A percentile compares a stretch with the other conserved stretches of the same genome.
Evolutionary conservation across 2,113 vertebrate genomes (phyloP).

Genomic region (Alethe diademata): DNA sequence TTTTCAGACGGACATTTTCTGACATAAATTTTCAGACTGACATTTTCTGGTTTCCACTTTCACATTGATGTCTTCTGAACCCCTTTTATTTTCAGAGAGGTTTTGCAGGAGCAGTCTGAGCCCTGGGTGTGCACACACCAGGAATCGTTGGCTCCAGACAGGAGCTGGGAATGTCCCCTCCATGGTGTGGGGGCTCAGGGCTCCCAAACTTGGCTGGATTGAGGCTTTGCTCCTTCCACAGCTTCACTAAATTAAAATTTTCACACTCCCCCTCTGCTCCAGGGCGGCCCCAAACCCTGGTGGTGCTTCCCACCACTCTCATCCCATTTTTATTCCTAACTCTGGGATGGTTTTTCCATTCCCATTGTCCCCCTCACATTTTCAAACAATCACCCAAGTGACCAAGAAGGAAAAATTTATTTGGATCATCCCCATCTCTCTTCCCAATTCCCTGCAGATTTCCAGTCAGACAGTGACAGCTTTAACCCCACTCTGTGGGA

Average conservation of each 20-base stretch:
- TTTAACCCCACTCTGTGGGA: conserved; percentile 98
- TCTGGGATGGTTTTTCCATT: neutral
- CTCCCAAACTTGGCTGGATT: neutral
- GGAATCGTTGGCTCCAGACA: accelerated
- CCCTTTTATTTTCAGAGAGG: neutral
- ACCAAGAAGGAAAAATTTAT: neutral
- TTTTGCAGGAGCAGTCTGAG: neutral
- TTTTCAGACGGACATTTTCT: accelerated
- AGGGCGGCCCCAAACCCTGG: neutral
- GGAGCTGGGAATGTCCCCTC: neutral
- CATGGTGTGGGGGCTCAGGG: accelerated
- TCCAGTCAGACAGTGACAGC: conserved; percentile 98
- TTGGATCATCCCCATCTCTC: neutral
- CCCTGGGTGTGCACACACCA: neutral
- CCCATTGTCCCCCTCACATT: neutral
- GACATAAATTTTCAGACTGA: neutral
- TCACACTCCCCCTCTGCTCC: no score
- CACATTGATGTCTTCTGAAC: accelerated
- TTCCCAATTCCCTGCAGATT: conserved; percentile 80
- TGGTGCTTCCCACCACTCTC: neutral
- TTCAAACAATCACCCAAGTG: neutral
- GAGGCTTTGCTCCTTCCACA: neutral
- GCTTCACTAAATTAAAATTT: neutral
- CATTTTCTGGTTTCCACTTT: neutral
- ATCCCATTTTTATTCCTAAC: neutral